Percentiles rank a stretch among this genome's conserved stretches.
Evolutionary conservation across 2,888 invertebrate genomes (phyloP).

Genomic region (Formica aserva): DNA sequence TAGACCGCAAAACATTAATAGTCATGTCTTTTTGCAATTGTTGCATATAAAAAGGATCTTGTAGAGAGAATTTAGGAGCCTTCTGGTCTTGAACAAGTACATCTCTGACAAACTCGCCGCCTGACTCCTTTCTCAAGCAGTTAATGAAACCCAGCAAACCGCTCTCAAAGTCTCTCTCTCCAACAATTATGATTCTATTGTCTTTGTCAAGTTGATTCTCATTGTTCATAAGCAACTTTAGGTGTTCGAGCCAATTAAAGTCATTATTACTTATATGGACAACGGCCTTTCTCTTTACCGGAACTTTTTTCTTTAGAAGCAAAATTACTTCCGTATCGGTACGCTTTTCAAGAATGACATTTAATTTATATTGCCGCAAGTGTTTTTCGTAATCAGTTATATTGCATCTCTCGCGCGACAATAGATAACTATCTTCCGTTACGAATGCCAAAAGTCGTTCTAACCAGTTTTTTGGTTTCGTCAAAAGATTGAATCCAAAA

Average conservation of each 20-base stretch:
- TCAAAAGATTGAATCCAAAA: background rate
- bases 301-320: background rate
- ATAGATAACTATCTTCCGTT: background rate
- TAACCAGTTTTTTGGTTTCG: background rate
- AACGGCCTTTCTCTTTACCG: conserved; percentile 70
- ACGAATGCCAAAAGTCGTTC: background rate
- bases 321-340: background rate
- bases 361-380: background rate
- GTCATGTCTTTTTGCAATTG: conserved; percentile 90
- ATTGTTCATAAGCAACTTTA: conserved; percentile 79
- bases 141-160: conserved; percentile 95
- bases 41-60: conserved; percentile 89
- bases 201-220: conserved; percentile 86
- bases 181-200: conserved; percentile 89
- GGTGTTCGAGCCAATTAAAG: conserved; percentile 83
- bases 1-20: conserved; percentile 19
- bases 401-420: background rate
- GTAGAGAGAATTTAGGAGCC: conserved; percentile 89
- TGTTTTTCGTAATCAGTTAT: background rate
- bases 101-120: conserved; percentile 87
- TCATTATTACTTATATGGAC: conserved; percentile 76
- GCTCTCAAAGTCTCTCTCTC: conserved; percentile 88
- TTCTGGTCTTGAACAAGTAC: conserved; percentile 88
- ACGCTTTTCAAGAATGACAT: conserved; percentile 1
- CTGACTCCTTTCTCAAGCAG: conserved; percentile 93